A percentile compares a stretch with the other conserved stretches of the same genome.
These are phyloP conservation scores for Carpatolechia fugitivella DNA, from an alignment of 2,888 invertebrate genomes.

Conservation along the genomic window DNA sequence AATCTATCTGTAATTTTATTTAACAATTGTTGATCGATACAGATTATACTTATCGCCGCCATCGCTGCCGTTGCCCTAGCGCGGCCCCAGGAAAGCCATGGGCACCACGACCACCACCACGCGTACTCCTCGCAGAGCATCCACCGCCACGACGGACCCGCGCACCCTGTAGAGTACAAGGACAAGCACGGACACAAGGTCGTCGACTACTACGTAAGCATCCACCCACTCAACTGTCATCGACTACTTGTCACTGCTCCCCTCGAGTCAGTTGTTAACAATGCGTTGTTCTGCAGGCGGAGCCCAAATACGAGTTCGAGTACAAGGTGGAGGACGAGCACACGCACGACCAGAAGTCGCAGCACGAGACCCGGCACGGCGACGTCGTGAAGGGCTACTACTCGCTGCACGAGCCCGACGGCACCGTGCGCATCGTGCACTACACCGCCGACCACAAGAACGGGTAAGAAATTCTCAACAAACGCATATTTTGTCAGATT, in stretches of 20 bases:
- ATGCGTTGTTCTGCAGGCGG: conserved; percentile 24
- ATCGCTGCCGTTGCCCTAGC: conserved; percentile 26
- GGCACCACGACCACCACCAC: conserved; percentile 44
- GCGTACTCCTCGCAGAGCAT: conserved; percentile 37
- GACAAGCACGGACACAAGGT: conserved; percentile 7
- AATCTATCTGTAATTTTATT: too few species aligned
- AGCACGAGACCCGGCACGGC: conserved; percentile 71
- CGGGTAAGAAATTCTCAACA: not conserved
- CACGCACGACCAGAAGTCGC: conserved; percentile 72
- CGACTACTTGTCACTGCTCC: not conserved
- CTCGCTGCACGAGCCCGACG: conserved; percentile 70
- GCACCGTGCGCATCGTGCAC: conserved; percentile 47
- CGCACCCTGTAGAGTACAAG: not conserved
- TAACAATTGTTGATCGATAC: too few species aligned
- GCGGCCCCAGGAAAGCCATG: conserved; percentile 47
- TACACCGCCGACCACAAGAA: not conserved
- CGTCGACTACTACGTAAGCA: conserved; percentile 36
- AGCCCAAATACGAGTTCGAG: conserved; percentile 50
- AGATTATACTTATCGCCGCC: too few species aligned
- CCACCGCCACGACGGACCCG: conserved; percentile 35
- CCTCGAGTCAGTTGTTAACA: conserved; percentile 7
- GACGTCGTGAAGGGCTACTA: conserved; percentile 70
- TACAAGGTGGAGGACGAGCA: conserved; percentile 64
- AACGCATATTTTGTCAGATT: too few species aligned
- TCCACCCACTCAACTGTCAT: not conserved